Evolutionary conservation across 2,888 invertebrate genomes (phyloP).

Genomic region (Chydorus sphaericus): DNA sequence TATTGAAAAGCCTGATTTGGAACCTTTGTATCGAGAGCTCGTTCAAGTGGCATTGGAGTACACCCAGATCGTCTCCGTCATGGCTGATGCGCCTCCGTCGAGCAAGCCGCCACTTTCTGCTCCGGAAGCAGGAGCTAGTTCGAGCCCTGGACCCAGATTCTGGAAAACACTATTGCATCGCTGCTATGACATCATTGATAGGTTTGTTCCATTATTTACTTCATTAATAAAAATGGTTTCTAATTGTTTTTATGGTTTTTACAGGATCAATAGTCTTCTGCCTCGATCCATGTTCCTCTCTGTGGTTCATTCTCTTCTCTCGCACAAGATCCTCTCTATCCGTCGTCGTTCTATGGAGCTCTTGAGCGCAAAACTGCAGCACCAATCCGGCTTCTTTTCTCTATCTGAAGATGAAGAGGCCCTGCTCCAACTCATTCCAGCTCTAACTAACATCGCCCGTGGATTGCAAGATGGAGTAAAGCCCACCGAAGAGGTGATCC

Average conservation of each 20-base stretch:
- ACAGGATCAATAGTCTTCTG: slow-evolving; percentile 46
- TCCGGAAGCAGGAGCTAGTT: slow-evolving; percentile 34
- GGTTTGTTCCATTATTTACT: slow-evolving; percentile 33
- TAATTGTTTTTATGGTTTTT: slow-evolving; percentile 11
- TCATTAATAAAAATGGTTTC: slow-evolving; percentile 9
- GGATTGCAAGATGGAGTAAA: slow-evolving; percentile 25
- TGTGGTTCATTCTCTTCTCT: slow-evolving; percentile 53
- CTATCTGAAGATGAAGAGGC: slow-evolving; percentile 18
- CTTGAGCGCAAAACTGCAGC: slow-evolving; percentile 62
- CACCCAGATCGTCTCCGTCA: slow-evolving; percentile 47
- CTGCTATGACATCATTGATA: slow-evolving; percentile 62
- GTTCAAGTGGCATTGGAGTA: slow-evolving; percentile 51
- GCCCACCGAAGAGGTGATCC: slow-evolving; percentile 42
- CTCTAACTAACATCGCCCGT: slow-evolving; percentile 44
- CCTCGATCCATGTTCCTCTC: slow-evolving; percentile 63
- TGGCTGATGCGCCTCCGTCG: slow-evolving; percentile 33
- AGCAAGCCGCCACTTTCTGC: not conserved
- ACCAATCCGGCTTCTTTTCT: slow-evolving; percentile 43
- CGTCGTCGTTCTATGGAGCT: slow-evolving; percentile 70
- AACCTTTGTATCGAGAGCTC: slow-evolving; percentile 47
- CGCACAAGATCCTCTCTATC: slow-evolving; percentile 53
- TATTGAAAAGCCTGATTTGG: slow-evolving; percentile 37
- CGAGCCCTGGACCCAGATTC: slow-evolving; percentile 45
- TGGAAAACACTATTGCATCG: slow-evolving; percentile 69
- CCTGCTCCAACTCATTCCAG: slow-evolving; percentile 38